Evolutionary conservation across 2,113 vertebrate genomes (phyloP).

Genomic region (Rattus rattus): DNA sequence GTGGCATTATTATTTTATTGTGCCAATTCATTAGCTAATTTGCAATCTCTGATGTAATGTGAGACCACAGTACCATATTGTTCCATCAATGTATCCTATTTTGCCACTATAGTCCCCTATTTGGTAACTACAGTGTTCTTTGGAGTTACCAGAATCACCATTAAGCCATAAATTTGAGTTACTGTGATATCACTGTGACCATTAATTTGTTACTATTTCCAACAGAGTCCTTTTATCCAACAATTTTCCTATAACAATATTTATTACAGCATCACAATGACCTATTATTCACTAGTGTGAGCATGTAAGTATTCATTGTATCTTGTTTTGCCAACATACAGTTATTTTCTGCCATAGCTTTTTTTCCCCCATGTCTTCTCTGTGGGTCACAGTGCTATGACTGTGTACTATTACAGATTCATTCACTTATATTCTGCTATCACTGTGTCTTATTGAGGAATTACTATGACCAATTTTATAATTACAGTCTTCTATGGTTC

Average conservation of each 20-base stretch:
- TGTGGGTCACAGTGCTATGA: not conserved
- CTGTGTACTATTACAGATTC: not conserved
- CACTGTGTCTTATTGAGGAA: not conserved
- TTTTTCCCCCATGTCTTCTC: not conserved
- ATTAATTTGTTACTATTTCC: not conserved
- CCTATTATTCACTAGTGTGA: too few species aligned
- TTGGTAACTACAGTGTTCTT: not conserved
- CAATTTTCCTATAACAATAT: too few species aligned
- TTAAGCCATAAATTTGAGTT: not conserved
- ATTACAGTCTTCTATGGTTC: not conserved
- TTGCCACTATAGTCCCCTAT: not conserved
- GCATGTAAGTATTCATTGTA: too few species aligned
- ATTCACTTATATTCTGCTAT: not conserved
- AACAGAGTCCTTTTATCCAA: not conserved
- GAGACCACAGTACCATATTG: not conserved
- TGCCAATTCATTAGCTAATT: not conserved
- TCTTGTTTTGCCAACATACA: not conserved
- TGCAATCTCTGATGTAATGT: not conserved
- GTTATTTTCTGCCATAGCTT: not conserved
- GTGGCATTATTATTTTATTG: too few species aligned
- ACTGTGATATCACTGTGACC: not conserved
- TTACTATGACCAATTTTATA: not conserved
- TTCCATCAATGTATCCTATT: not conserved
- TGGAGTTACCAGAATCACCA: not conserved
- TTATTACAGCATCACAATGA: not conserved